phyloP scores from a whole-genome alignment of 35 echinoderm and acorn worm genomes.

The Diadema setosum region DNA sequence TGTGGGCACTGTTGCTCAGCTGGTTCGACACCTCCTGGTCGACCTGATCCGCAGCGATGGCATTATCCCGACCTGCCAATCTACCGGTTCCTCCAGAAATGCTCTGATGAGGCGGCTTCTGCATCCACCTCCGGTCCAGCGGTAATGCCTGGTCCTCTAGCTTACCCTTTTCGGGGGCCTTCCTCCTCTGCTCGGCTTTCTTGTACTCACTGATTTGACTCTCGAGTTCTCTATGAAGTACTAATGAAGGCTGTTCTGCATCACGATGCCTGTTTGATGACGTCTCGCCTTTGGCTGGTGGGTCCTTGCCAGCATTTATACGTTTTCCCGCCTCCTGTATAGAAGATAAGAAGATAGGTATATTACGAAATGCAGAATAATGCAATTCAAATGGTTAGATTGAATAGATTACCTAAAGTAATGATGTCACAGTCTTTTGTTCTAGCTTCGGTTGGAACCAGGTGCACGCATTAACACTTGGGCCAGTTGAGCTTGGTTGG shows the following conservation, averaged over 20 bases:
- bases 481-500: too few species aligned
- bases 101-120: not conserved
- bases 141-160: not conserved
- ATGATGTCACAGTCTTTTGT: too few species aligned
- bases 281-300: not conserved
- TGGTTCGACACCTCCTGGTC: slow-evolving; percentile 7
- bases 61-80: too few species aligned
- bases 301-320: not conserved
- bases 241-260: not conserved
- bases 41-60: not conserved
- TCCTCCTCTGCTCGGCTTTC: not conserved
- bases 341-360: not conserved
- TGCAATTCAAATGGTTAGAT: too few species aligned
- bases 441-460: too few species aligned
- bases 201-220: not conserved
- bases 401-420: too few species aligned
- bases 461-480: too few species aligned
- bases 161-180: not conserved
- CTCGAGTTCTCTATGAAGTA: not conserved
- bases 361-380: too few species aligned
- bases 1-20: not conserved
- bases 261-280: not conserved
- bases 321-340: not conserved
- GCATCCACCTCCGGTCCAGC: not conserved
- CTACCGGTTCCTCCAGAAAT: too few species aligned